Percentiles rank a stretch among this genome's conserved stretches.
Conservation (phyloP, 92 coral and sea anemone genomes). For the Parazoanthus swiftii region DNA sequence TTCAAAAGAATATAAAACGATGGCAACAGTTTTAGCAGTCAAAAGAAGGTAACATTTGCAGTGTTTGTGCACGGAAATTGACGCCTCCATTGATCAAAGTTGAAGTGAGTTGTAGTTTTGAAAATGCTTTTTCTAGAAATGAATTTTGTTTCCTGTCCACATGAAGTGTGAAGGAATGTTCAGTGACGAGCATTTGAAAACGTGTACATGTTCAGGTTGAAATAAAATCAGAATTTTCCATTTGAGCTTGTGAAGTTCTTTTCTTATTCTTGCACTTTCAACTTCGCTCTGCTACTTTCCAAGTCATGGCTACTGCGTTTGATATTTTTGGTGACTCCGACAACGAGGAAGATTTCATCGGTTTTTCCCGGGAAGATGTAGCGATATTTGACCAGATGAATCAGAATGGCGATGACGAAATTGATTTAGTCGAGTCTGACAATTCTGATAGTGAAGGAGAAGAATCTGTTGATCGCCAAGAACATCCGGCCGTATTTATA, state of each 20-base stretch:
- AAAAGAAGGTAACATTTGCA: constrained; percentile 26
- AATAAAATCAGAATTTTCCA: constrained; percentile 36
- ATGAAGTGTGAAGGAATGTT: constrained; percentile 39
- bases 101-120: background rate
- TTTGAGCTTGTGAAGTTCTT: constrained; percentile 36
- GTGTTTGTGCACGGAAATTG: constrained; percentile 33
- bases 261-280: constrained; percentile 18
- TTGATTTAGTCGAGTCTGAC: constrained; percentile 2
- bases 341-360: constrained; percentile 33
- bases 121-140: constrained; percentile 26
- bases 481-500: constrained; percentile 12
- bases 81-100: constrained; percentile 8
- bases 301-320: constrained; percentile 37
- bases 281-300: constrained; percentile 36
- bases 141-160: constrained; percentile 29
- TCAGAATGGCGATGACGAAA: constrained; percentile 27
- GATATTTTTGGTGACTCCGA: constrained; percentile 37
- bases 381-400: constrained; percentile 31
- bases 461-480: constrained; percentile 4
- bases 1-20: background rate
- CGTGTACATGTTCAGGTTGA: constrained; percentile 26
- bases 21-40: constrained; percentile 24
- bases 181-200: constrained; percentile 23
- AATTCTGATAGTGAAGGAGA: constrained; percentile 8
- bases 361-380: constrained; percentile 29